Percentiles rank a stretch among this genome's conserved stretches.
These are phyloP conservation scores for Pipa parva DNA, from an alignment of 2,113 vertebrate species.

Conservation along the genomic window DNA sequence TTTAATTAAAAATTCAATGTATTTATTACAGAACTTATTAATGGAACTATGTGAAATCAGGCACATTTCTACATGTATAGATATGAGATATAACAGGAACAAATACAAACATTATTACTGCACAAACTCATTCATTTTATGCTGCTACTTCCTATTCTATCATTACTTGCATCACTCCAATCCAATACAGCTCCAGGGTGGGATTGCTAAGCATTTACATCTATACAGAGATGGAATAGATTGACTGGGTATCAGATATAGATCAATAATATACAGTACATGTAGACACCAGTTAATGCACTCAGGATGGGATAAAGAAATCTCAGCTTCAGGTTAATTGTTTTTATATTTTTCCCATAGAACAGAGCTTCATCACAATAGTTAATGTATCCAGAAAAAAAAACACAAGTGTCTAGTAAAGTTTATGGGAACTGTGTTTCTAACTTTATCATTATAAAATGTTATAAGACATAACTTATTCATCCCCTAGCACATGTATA, in stretches of 20 bases:
- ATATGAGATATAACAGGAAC: no score
- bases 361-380: background rate
- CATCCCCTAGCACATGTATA: background rate
- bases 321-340: background rate
- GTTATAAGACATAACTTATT: background rate
- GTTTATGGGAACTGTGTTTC: background rate
- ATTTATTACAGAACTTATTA: no score
- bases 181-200: no score
- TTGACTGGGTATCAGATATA: background rate
- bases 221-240: background rate
- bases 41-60: no score
- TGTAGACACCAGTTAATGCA: constrained; percentile 21
- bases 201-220: no score
- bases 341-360: background rate
- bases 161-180: no score
- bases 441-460: background rate
- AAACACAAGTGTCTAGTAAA: background rate
- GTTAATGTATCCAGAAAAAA: constrained; percentile 16
- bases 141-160: no score
- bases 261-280: background rate
- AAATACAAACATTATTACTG: no score
- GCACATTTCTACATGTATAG: no score
- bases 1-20: no score
- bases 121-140: no score
- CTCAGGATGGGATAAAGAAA: constrained; percentile 3